Conservation (phyloP, 1,140 invertebrate species). For the Plectus sambesii region DNA sequence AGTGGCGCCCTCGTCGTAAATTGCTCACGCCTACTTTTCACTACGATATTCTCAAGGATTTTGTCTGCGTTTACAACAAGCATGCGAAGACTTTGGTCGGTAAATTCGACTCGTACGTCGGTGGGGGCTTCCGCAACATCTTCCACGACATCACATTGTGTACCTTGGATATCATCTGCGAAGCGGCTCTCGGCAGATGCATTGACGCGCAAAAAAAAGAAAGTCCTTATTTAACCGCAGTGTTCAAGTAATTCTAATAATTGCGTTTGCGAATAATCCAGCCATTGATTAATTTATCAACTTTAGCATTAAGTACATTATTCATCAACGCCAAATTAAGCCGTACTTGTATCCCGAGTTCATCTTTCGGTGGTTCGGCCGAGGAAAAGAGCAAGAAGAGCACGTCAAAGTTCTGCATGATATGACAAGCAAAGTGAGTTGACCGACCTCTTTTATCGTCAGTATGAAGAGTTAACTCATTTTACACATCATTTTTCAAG, state of each 20-base stretch:
- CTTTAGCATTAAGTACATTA: conserved; percentile 47
- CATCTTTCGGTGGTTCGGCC: conserved; percentile 64
- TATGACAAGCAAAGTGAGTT: conserved; percentile 62
- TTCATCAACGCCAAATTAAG: conserved; percentile 59
- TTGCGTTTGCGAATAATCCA: conserved; percentile 4
- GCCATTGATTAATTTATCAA: conserved; percentile 8
- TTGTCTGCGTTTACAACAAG: conserved; percentile 65
- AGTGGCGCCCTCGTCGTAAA: conserved; percentile 68
- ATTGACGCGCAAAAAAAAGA: conserved; percentile 37
- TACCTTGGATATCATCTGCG: conserved; percentile 76
- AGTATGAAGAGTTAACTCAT: neutral
- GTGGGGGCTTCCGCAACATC: conserved; percentile 59
- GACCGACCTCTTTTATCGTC: neutral
- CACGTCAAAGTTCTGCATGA: conserved; percentile 70
- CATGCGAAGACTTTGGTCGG: conserved; percentile 59
- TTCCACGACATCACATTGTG: conserved; percentile 66
- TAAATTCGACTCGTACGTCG: conserved; percentile 55
- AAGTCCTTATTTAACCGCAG: conserved; percentile 40
- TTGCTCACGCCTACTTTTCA: conserved; percentile 83
- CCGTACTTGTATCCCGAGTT: conserved; percentile 70
- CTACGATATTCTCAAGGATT: conserved; percentile 73
- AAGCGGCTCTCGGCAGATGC: conserved; percentile 35
- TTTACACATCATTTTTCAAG: no score
- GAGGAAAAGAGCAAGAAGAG: conserved; percentile 62
- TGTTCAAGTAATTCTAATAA: conserved; percentile 28